Conservation (phyloP, 2,888 invertebrate genomes). For the Aleiodes leptofemur region DNA sequence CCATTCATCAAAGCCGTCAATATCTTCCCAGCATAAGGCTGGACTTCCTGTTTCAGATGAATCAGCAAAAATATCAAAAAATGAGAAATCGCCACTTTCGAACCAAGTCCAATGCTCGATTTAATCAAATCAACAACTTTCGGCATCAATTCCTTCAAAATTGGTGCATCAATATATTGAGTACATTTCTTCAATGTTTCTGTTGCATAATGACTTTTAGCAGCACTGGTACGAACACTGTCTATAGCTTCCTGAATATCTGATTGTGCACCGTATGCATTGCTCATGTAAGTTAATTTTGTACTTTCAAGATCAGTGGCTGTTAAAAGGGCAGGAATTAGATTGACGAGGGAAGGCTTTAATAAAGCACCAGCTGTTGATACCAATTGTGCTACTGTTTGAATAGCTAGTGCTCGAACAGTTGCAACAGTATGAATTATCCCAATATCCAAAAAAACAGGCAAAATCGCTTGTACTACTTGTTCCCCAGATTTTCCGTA, state of each 20-base stretch:
- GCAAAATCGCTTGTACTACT: slow-evolving; percentile 85
- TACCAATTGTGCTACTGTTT: slow-evolving; percentile 91
- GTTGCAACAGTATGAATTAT: slow-evolving; percentile 87
- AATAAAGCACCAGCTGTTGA: slow-evolving; percentile 86
- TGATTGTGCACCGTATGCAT: slow-evolving; percentile 81
- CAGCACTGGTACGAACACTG: slow-evolving; percentile 86
- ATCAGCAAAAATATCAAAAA: slow-evolving; percentile 82
- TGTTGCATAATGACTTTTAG: slow-evolving; percentile 90
- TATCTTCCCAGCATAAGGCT: slow-evolving; percentile 81
- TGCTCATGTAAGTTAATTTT: slow-evolving; percentile 87
- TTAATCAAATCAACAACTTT: slow-evolving; percentile 89
- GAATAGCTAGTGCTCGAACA: slow-evolving; percentile 87
- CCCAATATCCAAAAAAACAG: slow-evolving; percentile 87
- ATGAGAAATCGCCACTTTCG: slow-evolving; percentile 88
- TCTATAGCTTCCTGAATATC: slow-evolving; percentile 87
- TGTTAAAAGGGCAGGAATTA: slow-evolving; percentile 90
- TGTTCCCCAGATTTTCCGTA: slow-evolving; percentile 86
- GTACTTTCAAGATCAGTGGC: slow-evolving; percentile 89
- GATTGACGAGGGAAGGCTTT: slow-evolving; percentile 86
- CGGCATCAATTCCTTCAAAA: slow-evolving; percentile 88
- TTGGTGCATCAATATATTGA: slow-evolving; percentile 85
- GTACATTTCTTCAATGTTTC: slow-evolving; percentile 89
- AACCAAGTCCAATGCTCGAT: slow-evolving; percentile 87
- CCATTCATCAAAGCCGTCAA: slow-evolving; percentile 83
- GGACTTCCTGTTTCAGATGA: slow-evolving; percentile 77